These are phyloP conservation scores for Anthophora plumipes DNA, from an alignment of 2,888 invertebrate genomes.

Conservation along the genomic window DNA sequence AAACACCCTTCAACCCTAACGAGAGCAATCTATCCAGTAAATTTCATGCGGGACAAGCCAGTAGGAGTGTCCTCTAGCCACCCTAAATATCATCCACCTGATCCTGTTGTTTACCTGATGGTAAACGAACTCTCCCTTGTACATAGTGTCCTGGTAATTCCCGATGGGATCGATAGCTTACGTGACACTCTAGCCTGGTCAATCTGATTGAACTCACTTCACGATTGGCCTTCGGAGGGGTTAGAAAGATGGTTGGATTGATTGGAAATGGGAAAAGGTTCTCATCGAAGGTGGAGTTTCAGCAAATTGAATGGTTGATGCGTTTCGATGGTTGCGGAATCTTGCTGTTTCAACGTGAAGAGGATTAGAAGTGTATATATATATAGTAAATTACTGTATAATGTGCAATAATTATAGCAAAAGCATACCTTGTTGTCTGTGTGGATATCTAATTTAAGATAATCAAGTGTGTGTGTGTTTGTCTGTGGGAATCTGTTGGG, in stretches of 20 bases:
- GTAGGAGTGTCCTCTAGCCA: slow-evolving; percentile 20
- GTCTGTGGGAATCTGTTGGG: too few relatives aligned
- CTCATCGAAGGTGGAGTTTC: slow-evolving; percentile 3
- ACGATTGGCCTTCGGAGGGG: slow-evolving; percentile 30
- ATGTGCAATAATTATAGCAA: too few relatives aligned
- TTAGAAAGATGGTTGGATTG: slow-evolving; percentile 55
- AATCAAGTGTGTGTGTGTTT: too few relatives aligned
- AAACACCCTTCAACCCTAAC: slow-evolving; percentile 1
- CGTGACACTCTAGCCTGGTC: slow-evolving; percentile 73
- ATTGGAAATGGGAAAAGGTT: slow-evolving; percentile 60
- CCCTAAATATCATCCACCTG: slow-evolving; percentile 7
- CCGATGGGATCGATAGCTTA: slow-evolving; percentile 84
- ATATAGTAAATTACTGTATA: too few relatives aligned
- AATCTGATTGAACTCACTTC: slow-evolving; percentile 31
- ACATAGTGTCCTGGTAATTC: slow-evolving; percentile 81
- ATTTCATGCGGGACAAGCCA: not conserved
- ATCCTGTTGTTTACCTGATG: not conserved
- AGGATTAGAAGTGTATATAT: too few relatives aligned
- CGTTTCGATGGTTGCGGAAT: not conserved
- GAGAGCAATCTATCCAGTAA: slow-evolving; percentile 13
- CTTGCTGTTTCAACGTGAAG: too few relatives aligned
- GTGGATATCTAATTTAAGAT: too few relatives aligned
- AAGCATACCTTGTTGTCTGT: too few relatives aligned
- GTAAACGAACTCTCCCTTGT: slow-evolving; percentile 28
- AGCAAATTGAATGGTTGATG: not conserved